Conservation (phyloP, 2,113 vertebrate genomes). For the Orthonyx spaldingii region DNA sequence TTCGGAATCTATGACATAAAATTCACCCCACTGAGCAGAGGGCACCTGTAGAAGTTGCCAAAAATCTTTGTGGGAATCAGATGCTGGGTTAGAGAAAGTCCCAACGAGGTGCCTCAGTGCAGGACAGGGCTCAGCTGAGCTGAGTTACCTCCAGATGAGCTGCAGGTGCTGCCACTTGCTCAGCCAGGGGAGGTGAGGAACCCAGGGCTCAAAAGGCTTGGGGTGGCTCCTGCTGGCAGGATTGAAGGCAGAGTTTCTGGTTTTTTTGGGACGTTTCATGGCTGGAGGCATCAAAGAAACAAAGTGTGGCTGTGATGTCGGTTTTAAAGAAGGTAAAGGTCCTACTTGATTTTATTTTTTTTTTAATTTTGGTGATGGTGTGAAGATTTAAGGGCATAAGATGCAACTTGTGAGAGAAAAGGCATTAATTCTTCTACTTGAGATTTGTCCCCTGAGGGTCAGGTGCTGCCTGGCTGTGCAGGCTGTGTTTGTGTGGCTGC, state of each 20-base stretch:
- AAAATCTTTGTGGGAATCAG: rapidly evolving
- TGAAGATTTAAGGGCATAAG: background rate
- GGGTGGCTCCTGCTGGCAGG: too few relatives aligned
- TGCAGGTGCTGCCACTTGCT: background rate
- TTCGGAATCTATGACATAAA: background rate
- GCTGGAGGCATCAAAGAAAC: background rate
- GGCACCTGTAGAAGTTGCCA: background rate
- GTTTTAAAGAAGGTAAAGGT: background rate
- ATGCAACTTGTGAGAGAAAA: background rate
- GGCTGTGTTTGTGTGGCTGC: background rate
- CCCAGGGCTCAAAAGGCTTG: background rate
- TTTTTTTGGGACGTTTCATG: rapidly evolving
- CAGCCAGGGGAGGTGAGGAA: background rate
- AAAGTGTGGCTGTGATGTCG: background rate
- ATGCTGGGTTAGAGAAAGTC: background rate
- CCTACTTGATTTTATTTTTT: background rate
- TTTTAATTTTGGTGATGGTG: background rate
- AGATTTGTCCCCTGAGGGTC: background rate
- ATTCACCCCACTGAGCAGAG: background rate
- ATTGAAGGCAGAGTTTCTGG: rapidly evolving
- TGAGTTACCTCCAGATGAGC: background rate
- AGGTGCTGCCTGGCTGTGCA: background rate
- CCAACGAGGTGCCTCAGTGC: rapidly evolving
- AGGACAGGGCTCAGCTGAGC: background rate
- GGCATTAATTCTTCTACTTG: background rate